Percentiles rank a stretch among this genome's conserved stretches.
Evolutionary conservation across 2,113 vertebrate species (phyloP).

Genomic region (Hippocampus mohnikei): DNA sequence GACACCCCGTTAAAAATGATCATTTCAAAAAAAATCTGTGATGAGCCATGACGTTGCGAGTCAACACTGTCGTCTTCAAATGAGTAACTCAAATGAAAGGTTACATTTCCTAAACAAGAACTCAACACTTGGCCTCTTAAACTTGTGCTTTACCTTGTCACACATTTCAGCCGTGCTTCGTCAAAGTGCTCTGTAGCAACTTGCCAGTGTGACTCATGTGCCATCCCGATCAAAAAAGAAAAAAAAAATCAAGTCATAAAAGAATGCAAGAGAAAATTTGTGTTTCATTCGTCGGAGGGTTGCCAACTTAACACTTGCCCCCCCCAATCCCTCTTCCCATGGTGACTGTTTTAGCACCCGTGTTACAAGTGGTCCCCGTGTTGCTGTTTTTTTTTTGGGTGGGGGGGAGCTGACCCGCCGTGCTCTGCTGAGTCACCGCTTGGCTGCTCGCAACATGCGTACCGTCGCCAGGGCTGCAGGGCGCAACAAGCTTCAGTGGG

Average conservation of each 20-base stretch:
- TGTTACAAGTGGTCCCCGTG: not conserved
- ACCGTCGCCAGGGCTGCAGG: constrained; percentile 7
- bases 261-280: not conserved
- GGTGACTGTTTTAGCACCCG: not conserved
- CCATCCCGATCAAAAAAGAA: not conserved
- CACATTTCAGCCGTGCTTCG: not conserved
- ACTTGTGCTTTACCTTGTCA: not conserved
- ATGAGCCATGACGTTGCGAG: too few species aligned
- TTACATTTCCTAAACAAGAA: not conserved
- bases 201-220: not conserved
- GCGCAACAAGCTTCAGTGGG: constrained; percentile 9
- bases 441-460: constrained; percentile 1
- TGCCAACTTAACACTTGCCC: not conserved
- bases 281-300: not conserved
- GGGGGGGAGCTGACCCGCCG: not conserved
- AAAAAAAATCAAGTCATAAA: not conserved
- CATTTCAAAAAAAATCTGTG: too few species aligned
- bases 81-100: not conserved
- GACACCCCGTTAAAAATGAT: too few species aligned
- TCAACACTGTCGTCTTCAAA: not conserved
- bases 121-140: not conserved
- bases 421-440: constrained; percentile 10
- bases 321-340: not conserved
- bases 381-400: not conserved
- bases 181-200: not conserved